These are phyloP conservation scores for Phallusia fumigata DNA, from an alignment of 23 tunicate genomes.

Conservation along the genomic window DNA sequence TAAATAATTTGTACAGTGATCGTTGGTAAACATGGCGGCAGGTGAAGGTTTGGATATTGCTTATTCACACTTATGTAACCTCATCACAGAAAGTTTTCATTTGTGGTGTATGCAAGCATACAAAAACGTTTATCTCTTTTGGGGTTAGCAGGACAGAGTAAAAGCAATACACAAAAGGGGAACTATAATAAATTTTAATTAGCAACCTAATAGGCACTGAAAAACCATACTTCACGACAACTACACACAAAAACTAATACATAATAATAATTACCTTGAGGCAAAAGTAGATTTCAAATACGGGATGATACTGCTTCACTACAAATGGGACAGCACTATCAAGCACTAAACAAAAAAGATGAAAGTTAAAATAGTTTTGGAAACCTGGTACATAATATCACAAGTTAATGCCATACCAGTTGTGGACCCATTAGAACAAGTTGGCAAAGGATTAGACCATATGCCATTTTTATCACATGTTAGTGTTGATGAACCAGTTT, in stretches of 20 bases:
- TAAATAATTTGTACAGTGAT: too few relatives aligned
- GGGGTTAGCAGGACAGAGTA: too few relatives aligned
- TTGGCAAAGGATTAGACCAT: constrained; percentile 24
- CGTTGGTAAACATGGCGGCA: too few relatives aligned
- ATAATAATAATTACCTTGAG: not conserved
- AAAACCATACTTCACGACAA: too few relatives aligned
- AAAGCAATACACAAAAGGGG: too few relatives aligned
- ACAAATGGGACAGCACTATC: not conserved
- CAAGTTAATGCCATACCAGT: not conserved
- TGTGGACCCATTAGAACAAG: constrained; percentile 1
- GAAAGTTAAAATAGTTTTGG: not conserved
- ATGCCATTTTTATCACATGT: constrained; percentile 23
- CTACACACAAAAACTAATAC: not conserved
- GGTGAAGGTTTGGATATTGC: too few relatives aligned
- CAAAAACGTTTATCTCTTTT: too few relatives aligned
- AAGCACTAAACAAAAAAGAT: not conserved
- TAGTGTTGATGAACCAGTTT: not conserved
- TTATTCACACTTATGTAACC: too few relatives aligned
- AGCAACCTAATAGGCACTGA: too few relatives aligned
- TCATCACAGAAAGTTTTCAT: too few relatives aligned
- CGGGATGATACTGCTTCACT: not conserved
- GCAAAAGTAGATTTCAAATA: not conserved
- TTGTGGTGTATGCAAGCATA: too few relatives aligned
- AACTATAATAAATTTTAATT: too few relatives aligned
- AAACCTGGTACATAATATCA: not conserved